Evolutionary conservation across 2,888 invertebrate species (phyloP), one percentile per base, ranked within the genome.

Genomic region (Buathra laborator): DNA sequence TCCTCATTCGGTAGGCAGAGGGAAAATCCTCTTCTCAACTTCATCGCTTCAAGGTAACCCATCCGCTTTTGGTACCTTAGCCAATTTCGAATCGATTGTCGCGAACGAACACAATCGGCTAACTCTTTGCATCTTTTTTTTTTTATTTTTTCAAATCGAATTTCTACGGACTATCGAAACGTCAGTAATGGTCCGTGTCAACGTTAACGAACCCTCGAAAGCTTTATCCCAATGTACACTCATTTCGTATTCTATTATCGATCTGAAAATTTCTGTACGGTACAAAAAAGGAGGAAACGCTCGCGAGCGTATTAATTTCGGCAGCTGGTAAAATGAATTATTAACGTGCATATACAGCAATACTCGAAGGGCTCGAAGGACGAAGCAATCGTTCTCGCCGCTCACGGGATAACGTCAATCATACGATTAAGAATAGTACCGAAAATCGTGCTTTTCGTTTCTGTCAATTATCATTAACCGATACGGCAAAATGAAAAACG

Each of bases 271-370:
- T 29, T 62, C 62, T 6, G 62, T 32, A n/a, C 14, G 62, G 62
- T 12, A 29, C 29, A 5, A 0, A 19, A 37, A 51, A n/a, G 10
- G 9, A 43, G 48, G 2, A 37, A 66, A 66, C 29, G 62, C 9
- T 87, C 87, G 86, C 86, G 86, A 83, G 87, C 86, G 86, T 90
- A 90, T 90, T 89, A 89, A 90, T 90, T 89, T 88, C 88, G 88
- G 88, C 89, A 88, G 86, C 56, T 87, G 86, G 86, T 88, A 89
- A 7, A 90, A 90, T 85, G 86, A 89, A 89, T 88, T 87, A n/a
- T n/a, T 79, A 7, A 75, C 71, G 66, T 71, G 9, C 12, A 14
- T 44, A 74, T 74, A 64, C 62, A 53, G 32, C 29, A 6, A 10
- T 29, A 44, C 71, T 67, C 66, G 46, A 67, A 77, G 51, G 76